Percentiles rank a stretch among this genome's conserved stretches.
Evolutionary conservation across 2,113 vertebrate species (phyloP).

Genomic region (Menura novaehollandiae): DNA sequence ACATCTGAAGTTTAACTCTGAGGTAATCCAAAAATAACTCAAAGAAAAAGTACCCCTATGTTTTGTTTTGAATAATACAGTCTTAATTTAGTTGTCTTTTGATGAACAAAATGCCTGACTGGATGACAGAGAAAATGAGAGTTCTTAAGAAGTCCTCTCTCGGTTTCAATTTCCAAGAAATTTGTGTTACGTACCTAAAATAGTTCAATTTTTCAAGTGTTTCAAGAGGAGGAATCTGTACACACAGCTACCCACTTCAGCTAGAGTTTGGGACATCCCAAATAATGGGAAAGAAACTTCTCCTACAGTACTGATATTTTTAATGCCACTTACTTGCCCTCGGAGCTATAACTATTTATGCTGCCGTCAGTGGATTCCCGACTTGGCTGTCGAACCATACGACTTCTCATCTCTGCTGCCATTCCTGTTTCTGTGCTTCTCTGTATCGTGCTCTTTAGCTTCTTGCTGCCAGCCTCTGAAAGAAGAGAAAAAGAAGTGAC

Average conservation of each 20-base stretch:
- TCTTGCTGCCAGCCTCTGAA: slow-evolving; percentile 90
- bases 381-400: slow-evolving; percentile 94
- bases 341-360: slow-evolving; percentile 95
- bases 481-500: neutral
- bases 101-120: neutral
- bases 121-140: neutral
- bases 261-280: neutral
- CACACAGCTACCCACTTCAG: neutral
- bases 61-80: neutral
- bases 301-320: neutral
- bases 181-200: neutral
- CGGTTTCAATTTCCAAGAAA: neutral
- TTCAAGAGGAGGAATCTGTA: neutral
- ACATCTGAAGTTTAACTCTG: neutral
- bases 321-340: slow-evolving; percentile 89
- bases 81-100: neutral
- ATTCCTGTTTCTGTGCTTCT: slow-evolving; percentile 96
- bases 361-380: slow-evolving; percentile 96
- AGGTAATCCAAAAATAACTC: neutral
- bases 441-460: slow-evolving; percentile 92
- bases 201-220: neutral
- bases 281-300: neutral
- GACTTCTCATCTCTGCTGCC: slow-evolving; percentile 92
- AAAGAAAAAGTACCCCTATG: neutral
- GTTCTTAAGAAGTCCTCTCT: neutral